These are phyloP conservation scores for Meloidogyne exigua DNA, from an alignment of 1,140 invertebrate genomes.

Conservation along the genomic window DNA sequence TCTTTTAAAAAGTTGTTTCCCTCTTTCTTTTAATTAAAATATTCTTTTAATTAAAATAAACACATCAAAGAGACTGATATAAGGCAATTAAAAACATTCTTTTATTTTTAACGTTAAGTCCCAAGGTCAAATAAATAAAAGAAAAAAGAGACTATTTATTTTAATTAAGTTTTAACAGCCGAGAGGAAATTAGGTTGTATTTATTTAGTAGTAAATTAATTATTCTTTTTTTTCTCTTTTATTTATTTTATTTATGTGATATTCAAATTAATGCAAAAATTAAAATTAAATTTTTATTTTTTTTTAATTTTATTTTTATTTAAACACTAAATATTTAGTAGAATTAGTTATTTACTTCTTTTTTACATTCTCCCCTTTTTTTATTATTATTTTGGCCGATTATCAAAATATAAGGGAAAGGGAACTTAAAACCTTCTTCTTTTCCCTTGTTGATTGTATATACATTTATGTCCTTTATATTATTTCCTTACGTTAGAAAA, in stretches of 20 bases:
- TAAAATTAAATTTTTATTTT: no score
- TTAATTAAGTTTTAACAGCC: background rate
- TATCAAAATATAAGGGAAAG: slow-evolving; percentile 12
- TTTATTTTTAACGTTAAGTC: background rate
- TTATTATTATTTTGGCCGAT: slow-evolving; percentile 12
- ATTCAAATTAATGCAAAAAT: background rate
- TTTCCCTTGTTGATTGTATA: background rate
- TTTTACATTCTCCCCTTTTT: background rate
- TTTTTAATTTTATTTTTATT: no score
- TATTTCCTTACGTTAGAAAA: background rate
- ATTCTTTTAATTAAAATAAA: no score
- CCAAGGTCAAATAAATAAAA: background rate
- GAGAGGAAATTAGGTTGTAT: background rate
- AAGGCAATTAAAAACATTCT: background rate
- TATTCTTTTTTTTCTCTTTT: no score
- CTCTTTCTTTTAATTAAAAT: no score
- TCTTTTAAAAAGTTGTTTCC: no score
- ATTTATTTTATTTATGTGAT: background rate
- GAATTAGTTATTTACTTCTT: background rate
- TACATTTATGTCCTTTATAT: no score
- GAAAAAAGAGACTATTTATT: background rate
- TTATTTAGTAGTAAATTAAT: background rate
- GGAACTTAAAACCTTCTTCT: background rate
- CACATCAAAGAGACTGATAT: no score
- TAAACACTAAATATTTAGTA: no score